phyloP scores from a whole-genome alignment of 2,797 vertebrate genomes.

The Antrozous pallidus region DNA sequence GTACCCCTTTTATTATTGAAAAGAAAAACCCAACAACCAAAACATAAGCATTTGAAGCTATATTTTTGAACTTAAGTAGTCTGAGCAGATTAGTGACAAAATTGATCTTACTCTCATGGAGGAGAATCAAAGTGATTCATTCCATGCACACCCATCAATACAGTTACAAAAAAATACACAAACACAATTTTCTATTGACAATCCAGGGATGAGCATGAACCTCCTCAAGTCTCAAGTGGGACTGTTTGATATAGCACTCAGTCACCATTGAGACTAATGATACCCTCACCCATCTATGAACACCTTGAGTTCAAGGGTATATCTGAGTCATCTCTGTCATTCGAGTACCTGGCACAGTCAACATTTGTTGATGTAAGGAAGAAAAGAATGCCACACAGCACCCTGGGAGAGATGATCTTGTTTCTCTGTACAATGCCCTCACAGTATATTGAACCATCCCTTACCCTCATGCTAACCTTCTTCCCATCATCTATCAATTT shows the following conservation, averaged over 20 bases:
- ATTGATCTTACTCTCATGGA: neutral
- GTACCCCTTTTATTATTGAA: neutral
- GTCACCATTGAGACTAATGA: neutral
- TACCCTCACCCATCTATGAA: neutral
- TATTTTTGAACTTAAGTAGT: neutral
- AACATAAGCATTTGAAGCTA: neutral
- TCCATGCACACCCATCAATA: neutral
- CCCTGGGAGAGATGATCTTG: neutral
- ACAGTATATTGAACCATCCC: neutral
- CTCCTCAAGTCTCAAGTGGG: neutral
- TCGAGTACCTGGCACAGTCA: neutral
- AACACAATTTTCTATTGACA: slow-evolving; percentile 12
- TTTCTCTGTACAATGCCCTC: neutral
- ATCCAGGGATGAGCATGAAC: neutral
- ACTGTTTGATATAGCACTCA: neutral
- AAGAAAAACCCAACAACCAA: slow-evolving; percentile 34
- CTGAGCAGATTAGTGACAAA: neutral
- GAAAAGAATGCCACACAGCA: neutral
- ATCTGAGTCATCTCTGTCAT: neutral
- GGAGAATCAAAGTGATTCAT: slow-evolving; percentile 5
- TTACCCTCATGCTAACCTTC: neutral
- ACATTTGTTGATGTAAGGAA: neutral
- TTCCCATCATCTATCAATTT: neutral
- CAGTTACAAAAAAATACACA: neutral
- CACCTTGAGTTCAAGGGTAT: neutral